Conservation (phyloP, 2,888 invertebrate species). For the Torymus texanus region DNA sequence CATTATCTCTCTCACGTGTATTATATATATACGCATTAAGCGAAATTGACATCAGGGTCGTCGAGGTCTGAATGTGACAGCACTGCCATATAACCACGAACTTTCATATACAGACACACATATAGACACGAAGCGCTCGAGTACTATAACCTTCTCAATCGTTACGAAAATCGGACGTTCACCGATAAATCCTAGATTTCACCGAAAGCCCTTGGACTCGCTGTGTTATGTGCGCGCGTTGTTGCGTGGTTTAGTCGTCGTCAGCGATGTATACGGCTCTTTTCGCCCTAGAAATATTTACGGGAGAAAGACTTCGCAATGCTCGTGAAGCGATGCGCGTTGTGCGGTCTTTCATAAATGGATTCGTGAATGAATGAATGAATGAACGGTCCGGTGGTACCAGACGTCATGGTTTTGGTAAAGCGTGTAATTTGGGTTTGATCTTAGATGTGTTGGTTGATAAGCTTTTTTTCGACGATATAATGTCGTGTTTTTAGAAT, state of each 20-base stretch:
- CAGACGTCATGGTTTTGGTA: too few species aligned
- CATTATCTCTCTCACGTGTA: too few species aligned
- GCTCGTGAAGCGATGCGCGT: too few species aligned
- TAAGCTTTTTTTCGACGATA: too few species aligned
- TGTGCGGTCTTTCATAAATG: too few species aligned
- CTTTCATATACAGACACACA: constrained; percentile 14
- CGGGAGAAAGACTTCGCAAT: constrained; percentile 7
- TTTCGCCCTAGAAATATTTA: constrained; percentile 44
- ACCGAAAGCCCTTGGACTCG: constrained; percentile 58
- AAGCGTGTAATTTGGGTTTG: too few species aligned
- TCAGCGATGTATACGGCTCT: background rate
- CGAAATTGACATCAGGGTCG: constrained; percentile 33
- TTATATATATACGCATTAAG: too few species aligned
- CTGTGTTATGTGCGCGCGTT: constrained; percentile 3
- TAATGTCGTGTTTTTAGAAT: too few species aligned
- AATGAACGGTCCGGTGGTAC: too few species aligned
- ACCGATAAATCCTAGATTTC: constrained; percentile 59
- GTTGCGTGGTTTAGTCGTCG: too few species aligned
- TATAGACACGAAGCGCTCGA: background rate
- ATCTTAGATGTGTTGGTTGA: too few species aligned
- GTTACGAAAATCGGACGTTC: constrained; percentile 56
- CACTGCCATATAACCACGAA: background rate
- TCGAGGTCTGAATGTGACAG: constrained; percentile 36
- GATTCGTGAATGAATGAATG: too few species aligned
- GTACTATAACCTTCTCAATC: constrained; percentile 44